Base-by-base conservation (phyloP, 2,888 invertebrate species). In the Scaptomyza polygonia region DNA sequence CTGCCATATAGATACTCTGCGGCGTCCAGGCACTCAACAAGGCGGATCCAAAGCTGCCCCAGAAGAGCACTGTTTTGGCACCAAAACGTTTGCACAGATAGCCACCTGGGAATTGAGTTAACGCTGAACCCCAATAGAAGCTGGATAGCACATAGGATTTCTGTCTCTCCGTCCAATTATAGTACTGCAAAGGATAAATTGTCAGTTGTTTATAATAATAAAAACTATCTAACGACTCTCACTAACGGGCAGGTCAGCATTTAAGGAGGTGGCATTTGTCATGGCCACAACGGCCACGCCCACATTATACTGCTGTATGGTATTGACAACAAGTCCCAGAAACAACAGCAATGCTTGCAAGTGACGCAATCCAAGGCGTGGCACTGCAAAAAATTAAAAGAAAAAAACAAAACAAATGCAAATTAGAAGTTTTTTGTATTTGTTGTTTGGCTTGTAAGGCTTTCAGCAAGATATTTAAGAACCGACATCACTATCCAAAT, bases 221-320 rank as follows among this genome's bases (percentile, higher is more conserved):
- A 27, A 45, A 27, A 16, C 11, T 1, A 8, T 30, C 8, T 8
- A 7, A 8, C 6, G 39, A 27, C 5, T 59, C 48, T 16, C 8
- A 70, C 84, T 74, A 78, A 91, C 90, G 44, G 89, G 88, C 70
- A 87, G 79, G 27, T 89, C 72, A 9, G 77, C 61, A 80, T 89
- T 88, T 16, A 70, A 59, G 89, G 89, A 8, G 78, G 87, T n/a
- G 27, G 88, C 85, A 73, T 94, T 93, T 1, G 94, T 94, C 95
- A 96, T 96, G 21, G 95, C 95, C 3, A 96, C 94, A 54, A 96
- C 93, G 0, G 95, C 95, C n/a, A 96, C 95, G 1, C 95, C 95
- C 88, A 96, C 93, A 81, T 94, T 94, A 48, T 95, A 94, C 52
- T 96, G 92, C 64, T 95, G 93, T 0, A 93, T 93, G 79, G 94